These are phyloP conservation scores for Galendromus occidentalis DNA, from an alignment of 1,140 invertebrate genomes.

Conservation along the genomic window DNA sequence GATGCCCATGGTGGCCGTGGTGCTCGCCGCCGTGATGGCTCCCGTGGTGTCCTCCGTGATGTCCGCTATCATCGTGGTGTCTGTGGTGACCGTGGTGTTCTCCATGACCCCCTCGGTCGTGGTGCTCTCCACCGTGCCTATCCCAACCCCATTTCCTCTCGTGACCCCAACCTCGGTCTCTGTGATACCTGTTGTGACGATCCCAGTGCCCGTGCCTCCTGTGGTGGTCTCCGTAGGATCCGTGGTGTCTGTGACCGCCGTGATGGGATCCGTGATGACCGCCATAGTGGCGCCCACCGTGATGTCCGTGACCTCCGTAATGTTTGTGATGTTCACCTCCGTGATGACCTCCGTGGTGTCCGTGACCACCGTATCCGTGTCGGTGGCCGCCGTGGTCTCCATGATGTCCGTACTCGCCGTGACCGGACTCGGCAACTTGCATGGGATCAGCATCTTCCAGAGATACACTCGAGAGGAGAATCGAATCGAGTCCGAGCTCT, in stretches of 20 bases:
- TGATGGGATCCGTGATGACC: neutral
- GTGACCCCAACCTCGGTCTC: neutral
- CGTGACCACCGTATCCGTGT: neutral
- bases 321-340: constrained; percentile 4
- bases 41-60: neutral
- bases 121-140: neutral
- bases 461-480: neutral
- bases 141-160: neutral
- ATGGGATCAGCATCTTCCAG: neutral
- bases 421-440: neutral
- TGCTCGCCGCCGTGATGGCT: neutral
- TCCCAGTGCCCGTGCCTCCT: neutral
- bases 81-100: constrained; percentile 5
- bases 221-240: neutral
- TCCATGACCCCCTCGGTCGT: neutral
- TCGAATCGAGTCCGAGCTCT: too few relatives aligned
- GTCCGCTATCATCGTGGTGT: neutral
- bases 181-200: neutral
- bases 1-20: neutral
- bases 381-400: neutral
- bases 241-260: neutral
- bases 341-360: neutral
- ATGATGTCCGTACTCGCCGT: neutral
- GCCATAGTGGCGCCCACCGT: neutral
- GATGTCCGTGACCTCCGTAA: neutral